Evolutionary conservation across 2,888 invertebrate species (phyloP).

Genomic region (Metacarcinus magister): DNA sequence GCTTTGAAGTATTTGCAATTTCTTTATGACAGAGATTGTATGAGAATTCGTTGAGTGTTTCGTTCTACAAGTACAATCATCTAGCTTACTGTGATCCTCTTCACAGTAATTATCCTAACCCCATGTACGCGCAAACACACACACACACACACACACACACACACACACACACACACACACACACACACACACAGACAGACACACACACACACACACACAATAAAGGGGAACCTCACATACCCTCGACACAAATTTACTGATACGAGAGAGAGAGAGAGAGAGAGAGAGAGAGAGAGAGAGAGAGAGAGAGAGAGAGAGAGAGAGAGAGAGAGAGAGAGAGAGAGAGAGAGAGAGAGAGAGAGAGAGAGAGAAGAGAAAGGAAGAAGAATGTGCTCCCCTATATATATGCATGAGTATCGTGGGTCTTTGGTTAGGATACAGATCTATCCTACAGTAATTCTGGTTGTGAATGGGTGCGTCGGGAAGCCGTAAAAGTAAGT

Average conservation of each 20-base stretch:
- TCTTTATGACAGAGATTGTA: neutral
- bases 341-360: conserved; percentile 27
- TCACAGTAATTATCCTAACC: neutral
- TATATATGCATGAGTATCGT: conserved; percentile 44
- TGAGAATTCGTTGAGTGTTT: neutral
- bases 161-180: conserved; percentile 22
- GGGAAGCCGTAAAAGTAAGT: neutral
- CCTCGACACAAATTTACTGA: conserved; percentile 5
- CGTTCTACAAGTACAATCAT: neutral
- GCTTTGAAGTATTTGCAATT: neutral
- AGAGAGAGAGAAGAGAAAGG: neutral
- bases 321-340: conserved; percentile 40
- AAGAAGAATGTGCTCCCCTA: neutral
- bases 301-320: conserved; percentile 36
- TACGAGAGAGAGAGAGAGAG: neutral
- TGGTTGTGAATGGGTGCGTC: neutral
- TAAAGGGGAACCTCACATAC: conserved; percentile 41
- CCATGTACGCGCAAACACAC: neutral
- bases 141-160: conserved; percentile 27
- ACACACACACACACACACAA: conserved; percentile 29
- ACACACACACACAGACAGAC: conserved; percentile 21
- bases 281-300: conserved; percentile 44
- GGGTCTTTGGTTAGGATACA: neutral
- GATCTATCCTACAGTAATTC: neutral
- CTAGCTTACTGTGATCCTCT: neutral